Evolutionary conservation across 1,140 invertebrate genomes (phyloP).

Genomic region (Thereuonema tuberculata): DNA sequence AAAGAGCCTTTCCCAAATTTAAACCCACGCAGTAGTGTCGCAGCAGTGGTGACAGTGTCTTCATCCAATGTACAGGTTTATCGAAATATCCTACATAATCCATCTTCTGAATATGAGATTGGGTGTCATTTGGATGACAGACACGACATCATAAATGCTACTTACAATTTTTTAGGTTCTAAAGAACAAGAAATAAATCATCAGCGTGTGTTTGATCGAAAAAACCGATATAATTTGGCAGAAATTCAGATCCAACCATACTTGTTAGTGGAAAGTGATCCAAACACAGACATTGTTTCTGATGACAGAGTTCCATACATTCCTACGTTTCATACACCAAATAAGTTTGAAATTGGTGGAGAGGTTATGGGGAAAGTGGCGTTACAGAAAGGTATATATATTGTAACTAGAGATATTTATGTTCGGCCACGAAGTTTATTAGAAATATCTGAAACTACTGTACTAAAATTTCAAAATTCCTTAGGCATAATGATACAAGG

Average conservation of each 20-base stretch:
- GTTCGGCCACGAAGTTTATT: conserved; percentile 73
- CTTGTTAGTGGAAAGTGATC: conserved; percentile 62
- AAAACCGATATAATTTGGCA: conserved; percentile 81
- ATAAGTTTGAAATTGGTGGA: conserved; percentile 50
- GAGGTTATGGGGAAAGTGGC: conserved; percentile 38
- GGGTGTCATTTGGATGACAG: conserved; percentile 90
- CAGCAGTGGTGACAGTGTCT: conserved; percentile 76
- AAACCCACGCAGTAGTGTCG: conserved; percentile 70
- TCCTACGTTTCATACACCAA: neutral
- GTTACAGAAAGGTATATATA: conserved; percentile 60
- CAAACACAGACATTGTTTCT: conserved; percentile 11
- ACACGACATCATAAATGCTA: conserved; percentile 82
- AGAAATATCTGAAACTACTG: conserved; percentile 71
- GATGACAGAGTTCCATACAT: neutral
- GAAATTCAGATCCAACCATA: conserved; percentile 74
- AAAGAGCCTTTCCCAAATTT: conserved; percentile 66
- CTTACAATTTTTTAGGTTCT: conserved; percentile 83
- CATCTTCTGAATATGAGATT: conserved; percentile 78
- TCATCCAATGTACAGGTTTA: conserved; percentile 72
- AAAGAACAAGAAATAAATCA: conserved; percentile 61
- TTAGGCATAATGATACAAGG: conserved; percentile 95
- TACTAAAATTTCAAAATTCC: conserved; percentile 61
- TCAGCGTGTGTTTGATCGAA: conserved; percentile 64
- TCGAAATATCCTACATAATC: conserved; percentile 86
- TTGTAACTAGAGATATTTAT: conserved; percentile 73